A percentile compares a stretch with the other conserved stretches of the same genome.
phyloP scores from a whole-genome alignment of 2,113 vertebrate species.

The Brevimyrus niger region DNA sequence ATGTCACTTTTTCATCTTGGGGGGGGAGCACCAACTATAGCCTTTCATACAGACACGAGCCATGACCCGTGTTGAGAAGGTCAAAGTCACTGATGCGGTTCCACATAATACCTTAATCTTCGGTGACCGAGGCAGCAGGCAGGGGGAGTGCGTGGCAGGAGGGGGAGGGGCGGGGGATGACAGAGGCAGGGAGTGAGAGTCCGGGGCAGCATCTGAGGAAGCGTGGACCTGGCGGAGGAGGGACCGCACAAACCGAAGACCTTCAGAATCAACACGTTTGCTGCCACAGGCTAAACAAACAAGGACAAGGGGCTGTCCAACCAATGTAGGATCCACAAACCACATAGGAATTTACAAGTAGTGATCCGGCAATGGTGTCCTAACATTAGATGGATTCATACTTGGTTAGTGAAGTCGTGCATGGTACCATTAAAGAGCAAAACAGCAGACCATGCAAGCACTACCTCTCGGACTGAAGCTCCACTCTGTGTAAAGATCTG shows the following conservation, averaged over 20 bases:
- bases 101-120: conserved; percentile 75
- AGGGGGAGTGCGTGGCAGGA: conserved; percentile 42
- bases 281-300: neutral
- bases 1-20: neutral
- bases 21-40: neutral
- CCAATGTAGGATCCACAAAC: neutral
- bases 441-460: conserved; percentile 46
- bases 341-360: neutral
- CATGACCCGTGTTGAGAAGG: neutral
- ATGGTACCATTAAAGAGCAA: neutral
- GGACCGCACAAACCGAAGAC: conserved; percentile 31
- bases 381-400: neutral
- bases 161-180: conserved; percentile 31
- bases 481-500: conserved; percentile 41
- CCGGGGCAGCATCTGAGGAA: conserved; percentile 32
- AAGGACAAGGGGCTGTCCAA: neutral
- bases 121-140: conserved; percentile 65
- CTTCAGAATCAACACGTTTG: neutral
- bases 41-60: neutral
- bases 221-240: conserved; percentile 45
- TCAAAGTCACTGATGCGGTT: neutral
- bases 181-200: conserved; percentile 35
- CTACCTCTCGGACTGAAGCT: conserved; percentile 70
- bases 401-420: neutral
- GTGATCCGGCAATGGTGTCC: neutral